Evolutionary conservation across 1,140 invertebrate species (phyloP).

Genomic region (Fopius arisanus): DNA sequence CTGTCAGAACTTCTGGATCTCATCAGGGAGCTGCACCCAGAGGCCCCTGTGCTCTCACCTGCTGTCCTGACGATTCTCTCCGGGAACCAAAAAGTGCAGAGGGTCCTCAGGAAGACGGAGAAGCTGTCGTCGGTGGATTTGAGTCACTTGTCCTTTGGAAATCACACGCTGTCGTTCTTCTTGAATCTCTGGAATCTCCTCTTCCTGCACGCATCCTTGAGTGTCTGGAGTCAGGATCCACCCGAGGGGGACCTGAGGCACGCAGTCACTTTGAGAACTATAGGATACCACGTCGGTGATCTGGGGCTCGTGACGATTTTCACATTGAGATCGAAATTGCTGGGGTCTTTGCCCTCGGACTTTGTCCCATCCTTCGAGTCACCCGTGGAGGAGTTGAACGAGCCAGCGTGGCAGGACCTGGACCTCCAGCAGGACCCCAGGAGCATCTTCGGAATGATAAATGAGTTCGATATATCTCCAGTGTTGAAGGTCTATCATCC

Average conservation of each 20-base stretch:
- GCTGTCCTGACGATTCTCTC: slow-evolving; percentile 35
- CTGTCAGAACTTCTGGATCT: slow-evolving; percentile 43
- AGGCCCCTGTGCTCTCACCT: slow-evolving; percentile 30
- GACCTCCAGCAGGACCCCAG: slow-evolving; percentile 52
- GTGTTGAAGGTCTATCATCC: slow-evolving; percentile 43
- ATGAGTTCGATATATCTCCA: slow-evolving; percentile 52
- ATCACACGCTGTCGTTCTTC: slow-evolving; percentile 57
- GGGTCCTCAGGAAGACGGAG: slow-evolving; percentile 48
- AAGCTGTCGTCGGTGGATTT: slow-evolving; percentile 48
- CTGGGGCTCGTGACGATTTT: slow-evolving; percentile 55
- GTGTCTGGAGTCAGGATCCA: slow-evolving; percentile 42
- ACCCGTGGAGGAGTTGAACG: slow-evolving; percentile 51
- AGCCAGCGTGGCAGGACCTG: slow-evolving; percentile 55
- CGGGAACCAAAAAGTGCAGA: slow-evolving; percentile 35
- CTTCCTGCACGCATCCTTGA: slow-evolving; percentile 48
- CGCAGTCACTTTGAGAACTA: slow-evolving; percentile 44
- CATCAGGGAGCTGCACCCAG: slow-evolving; percentile 32
- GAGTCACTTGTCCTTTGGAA: slow-evolving; percentile 51
- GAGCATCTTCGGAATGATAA: slow-evolving; percentile 54
- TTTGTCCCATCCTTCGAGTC: slow-evolving; percentile 35
- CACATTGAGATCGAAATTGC: slow-evolving; percentile 48
- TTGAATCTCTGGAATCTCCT: slow-evolving; percentile 57
- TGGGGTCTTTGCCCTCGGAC: slow-evolving; percentile 42
- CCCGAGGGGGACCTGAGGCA: slow-evolving; percentile 44
- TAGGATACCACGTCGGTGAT: slow-evolving; percentile 57